These are phyloP conservation scores for Scaptodrosophila latifasciaeformis DNA, from an alignment of 2,888 invertebrate species.

Conservation along the genomic window DNA sequence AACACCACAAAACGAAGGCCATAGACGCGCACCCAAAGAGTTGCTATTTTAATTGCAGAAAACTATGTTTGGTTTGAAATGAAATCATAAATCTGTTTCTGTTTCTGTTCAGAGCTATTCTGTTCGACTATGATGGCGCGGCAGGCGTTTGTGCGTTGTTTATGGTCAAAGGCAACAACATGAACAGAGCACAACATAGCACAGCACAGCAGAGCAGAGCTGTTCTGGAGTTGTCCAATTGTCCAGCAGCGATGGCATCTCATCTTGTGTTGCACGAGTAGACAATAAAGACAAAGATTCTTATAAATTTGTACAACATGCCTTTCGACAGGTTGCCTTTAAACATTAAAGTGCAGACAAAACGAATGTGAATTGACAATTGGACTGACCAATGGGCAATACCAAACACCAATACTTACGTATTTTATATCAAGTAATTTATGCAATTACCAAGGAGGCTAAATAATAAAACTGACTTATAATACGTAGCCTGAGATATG, in stretches of 20 bases:
- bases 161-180: background rate
- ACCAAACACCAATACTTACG: too few relatives aligned
- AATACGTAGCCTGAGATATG: too few relatives aligned
- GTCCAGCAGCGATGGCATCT: constrained; percentile 1
- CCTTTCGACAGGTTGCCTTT: constrained; percentile 33
- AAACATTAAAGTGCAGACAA: too few relatives aligned
- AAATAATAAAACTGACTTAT: too few relatives aligned
- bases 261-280: too few relatives aligned
- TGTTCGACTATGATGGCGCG: constrained; percentile 3
- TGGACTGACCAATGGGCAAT: too few relatives aligned
- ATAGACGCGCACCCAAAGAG: background rate
- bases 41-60: constrained; percentile 55
- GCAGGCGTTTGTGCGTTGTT: constrained; percentile 11
- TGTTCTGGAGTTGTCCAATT: too few relatives aligned
- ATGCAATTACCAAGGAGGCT: too few relatives aligned
- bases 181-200: background rate
- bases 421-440: too few relatives aligned
- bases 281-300: constrained; percentile 8
- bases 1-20: constrained; percentile 5
- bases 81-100: constrained; percentile 35
- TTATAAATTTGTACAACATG: constrained; percentile 37
- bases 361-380: too few relatives aligned
- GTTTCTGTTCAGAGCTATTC: background rate
- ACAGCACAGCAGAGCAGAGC: too few relatives aligned
- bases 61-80: constrained; percentile 25